Evolutionary conservation across 2,888 invertebrate genomes (phyloP), one percentile per base, ranked within the genome.

Genomic region (Eretmocerus hayati): DNA sequence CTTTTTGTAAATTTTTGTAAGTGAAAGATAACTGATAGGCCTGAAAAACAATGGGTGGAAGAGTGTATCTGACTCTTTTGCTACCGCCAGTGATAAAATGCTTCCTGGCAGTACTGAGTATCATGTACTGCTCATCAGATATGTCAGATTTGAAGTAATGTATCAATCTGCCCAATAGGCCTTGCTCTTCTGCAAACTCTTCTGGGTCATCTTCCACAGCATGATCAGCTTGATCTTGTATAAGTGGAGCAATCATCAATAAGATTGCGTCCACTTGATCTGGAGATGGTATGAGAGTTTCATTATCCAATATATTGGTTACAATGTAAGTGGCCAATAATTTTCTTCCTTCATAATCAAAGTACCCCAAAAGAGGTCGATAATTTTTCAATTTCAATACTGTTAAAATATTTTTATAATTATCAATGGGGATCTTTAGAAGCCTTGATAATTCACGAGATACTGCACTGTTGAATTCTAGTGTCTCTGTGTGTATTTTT

Each of bases 151-250:
- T 84, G 65, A 91, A 80, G 62, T 90, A 84, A 69, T 92, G 91
- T 59, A 91, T 84, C 50, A 92, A 77, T 62, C 87, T 83, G 31
- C 91, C 95, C 47, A 99, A 78, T 16, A 95, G 76, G 32, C 91
- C 89, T 69, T 99, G 99, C 59, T 91, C 97, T 69, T 99, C 99
- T 23, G 90, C 87, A 69, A 97, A 91, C 72, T 97, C 97, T 65
- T 99, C 97, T 0, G 84, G 80, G 69, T 93, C 93, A 1, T 83
- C 79, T 45, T 83, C 82, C 51, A 74, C 67, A 0, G 80, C 77
- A 62, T 87, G 85, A 62, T 87, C 87, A 0, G 83, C 77, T 59
- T 90, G 90, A 63, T 95, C 93, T 59, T 84, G 84, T 9, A 96
- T 85, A 50, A 97, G 71, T 1, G 94, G 89, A 8, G 85, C 81